Evolutionary conservation across 1,140 invertebrate species (phyloP).

Genomic region (Cherax destructor): DNA sequence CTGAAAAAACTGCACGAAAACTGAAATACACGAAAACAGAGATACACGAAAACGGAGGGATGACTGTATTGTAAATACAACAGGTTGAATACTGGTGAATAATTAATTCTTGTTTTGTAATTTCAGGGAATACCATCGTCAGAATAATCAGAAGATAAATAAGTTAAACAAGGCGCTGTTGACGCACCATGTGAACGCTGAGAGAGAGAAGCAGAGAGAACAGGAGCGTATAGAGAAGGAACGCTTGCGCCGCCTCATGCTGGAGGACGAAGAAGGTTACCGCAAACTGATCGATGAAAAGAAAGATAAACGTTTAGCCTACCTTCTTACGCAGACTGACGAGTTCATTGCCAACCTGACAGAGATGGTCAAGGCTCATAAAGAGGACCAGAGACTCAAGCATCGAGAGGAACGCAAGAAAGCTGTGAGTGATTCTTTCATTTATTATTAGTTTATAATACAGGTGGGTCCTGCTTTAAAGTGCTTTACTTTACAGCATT

Average conservation of each 20-base stretch:
- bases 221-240: conserved; percentile 99
- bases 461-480: too few species aligned
- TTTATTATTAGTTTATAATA: too few species aligned
- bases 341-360: conserved; percentile 98
- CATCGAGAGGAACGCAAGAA: conserved; percentile 79
- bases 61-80: too few species aligned
- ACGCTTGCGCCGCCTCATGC: conserved; percentile 98
- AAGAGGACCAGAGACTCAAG: conserved; percentile 90
- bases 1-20: too few species aligned
- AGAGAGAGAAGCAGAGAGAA: conserved; percentile 99
- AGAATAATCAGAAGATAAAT: conserved; percentile 88
- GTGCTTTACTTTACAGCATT: too few species aligned
- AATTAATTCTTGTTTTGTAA: too few species aligned
- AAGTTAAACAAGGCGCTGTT: conserved; percentile 96
- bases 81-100: too few species aligned
- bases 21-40: too few species aligned
- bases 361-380: conserved; percentile 97
- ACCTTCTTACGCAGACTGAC: conserved; percentile 97
- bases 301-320: conserved; percentile 99
- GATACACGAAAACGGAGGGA: too few species aligned
- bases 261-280: conserved; percentile 95
- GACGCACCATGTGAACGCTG: conserved; percentile 97
- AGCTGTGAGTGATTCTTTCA: conserved; percentile 64
- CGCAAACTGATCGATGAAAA: conserved; percentile 99
- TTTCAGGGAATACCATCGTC: conserved; percentile 93